phyloP scores from a whole-genome alignment of 1,140 invertebrate species.

The Euura saliciscinereae region DNA sequence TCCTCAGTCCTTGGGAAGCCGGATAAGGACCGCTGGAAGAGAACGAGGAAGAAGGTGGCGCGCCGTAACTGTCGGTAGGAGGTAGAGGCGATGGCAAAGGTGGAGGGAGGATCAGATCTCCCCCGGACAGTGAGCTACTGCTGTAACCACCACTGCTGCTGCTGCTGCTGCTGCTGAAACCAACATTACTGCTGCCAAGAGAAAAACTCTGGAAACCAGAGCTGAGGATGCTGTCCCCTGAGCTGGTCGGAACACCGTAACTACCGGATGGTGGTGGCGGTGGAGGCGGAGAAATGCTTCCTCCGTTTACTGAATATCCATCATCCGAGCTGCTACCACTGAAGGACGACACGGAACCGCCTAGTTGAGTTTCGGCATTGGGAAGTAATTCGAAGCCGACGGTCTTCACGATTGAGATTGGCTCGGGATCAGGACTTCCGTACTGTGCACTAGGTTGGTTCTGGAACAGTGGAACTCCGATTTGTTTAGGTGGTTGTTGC shows the following conservation, averaged over 20 bases:
- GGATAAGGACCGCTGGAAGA: slow-evolving; percentile 59
- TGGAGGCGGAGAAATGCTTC: slow-evolving; percentile 8
- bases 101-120: slow-evolving; percentile 13
- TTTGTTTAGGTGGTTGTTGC: slow-evolving; percentile 25
- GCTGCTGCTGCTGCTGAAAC: slow-evolving; percentile 33
- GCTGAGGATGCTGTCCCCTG: neutral
- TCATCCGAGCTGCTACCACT: slow-evolving; percentile 17
- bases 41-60: slow-evolving; percentile 59
- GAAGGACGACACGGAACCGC: slow-evolving; percentile 21
- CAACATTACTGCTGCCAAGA: slow-evolving; percentile 20
- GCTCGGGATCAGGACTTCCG: slow-evolving; percentile 30
- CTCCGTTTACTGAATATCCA: slow-evolving; percentile 17
- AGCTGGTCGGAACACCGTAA: slow-evolving; percentile 14
- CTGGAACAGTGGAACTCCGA: slow-evolving; percentile 14
- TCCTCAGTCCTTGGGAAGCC: slow-evolving; percentile 61
- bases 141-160: neutral
- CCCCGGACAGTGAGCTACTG: slow-evolving; percentile 8
- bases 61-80: slow-evolving; percentile 56
- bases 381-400: slow-evolving; percentile 58
- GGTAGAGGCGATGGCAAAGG: slow-evolving; percentile 31
- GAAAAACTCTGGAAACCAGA: slow-evolving; percentile 27
- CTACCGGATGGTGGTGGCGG: slow-evolving; percentile 18
- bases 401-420: slow-evolving; percentile 55
- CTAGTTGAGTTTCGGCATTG: slow-evolving; percentile 24
- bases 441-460: neutral